phyloP scores from a whole-genome alignment of 2,113 vertebrate species.

The Antigone vipio region DNA sequence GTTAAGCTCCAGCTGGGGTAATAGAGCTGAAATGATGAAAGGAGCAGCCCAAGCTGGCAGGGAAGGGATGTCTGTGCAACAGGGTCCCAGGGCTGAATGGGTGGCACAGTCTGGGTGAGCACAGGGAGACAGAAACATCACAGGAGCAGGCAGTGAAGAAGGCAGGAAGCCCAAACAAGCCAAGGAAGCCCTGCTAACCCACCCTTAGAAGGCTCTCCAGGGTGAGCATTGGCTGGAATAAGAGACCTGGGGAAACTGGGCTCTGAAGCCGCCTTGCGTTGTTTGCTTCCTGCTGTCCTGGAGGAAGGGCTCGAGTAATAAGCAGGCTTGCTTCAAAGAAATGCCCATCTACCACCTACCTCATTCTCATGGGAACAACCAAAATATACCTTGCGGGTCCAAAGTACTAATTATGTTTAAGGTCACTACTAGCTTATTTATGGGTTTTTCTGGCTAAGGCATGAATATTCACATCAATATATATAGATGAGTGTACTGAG shows the following conservation, averaged over 20 bases:
- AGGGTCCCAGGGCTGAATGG: not conserved
- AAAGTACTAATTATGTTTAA: constrained; percentile 1
- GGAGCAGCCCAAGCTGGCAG: not conserved
- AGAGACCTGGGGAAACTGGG: not conserved
- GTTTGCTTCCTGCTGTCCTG: not conserved
- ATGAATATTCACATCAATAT: not conserved
- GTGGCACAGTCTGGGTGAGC: not conserved
- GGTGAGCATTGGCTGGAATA: not conserved
- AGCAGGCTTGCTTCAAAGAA: not conserved
- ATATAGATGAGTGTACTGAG: not conserved
- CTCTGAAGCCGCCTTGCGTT: not conserved
- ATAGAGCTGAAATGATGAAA: not conserved
- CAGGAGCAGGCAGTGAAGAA: not conserved
- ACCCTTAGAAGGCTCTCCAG: too few relatives aligned
- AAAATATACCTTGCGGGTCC: not conserved
- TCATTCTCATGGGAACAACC: not conserved
- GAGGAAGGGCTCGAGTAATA: not conserved
- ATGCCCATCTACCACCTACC: not conserved
- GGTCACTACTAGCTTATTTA: constrained; percentile 2
- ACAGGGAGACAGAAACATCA: not conserved
- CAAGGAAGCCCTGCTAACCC: not conserved
- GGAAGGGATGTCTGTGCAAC: not conserved
- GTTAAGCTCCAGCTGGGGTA: not conserved
- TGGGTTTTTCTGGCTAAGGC: not conserved
- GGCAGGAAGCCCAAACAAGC: not conserved